Evolutionary conservation across 2,797 vertebrate species (phyloP), one percentile per base, ranked within the genome.

Genomic region (Dendrocincla tyrannina): DNA sequence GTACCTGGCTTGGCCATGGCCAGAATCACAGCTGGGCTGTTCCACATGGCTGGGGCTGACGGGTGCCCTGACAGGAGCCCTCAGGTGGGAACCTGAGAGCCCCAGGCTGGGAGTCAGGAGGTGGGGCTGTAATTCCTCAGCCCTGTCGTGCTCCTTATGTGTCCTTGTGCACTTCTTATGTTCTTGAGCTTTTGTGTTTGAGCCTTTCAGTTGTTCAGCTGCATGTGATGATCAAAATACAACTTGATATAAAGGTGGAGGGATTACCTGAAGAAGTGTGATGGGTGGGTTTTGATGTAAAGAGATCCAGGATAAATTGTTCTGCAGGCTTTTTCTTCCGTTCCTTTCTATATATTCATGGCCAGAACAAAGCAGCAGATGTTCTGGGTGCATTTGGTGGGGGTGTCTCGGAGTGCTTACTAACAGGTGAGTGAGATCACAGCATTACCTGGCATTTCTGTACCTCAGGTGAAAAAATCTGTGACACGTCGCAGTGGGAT

Each of bases 101-200:
- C 32, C 24, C 17, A 18, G 17, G 7, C 22, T 68, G 59, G 77
- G 88, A 69, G 17, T 1, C 2, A 0, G 25, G 63, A 77, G 33
- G 23, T 8, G 23, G 39, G 46, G 49, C 39, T 78, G 35, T 5
- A 33, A 46, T 17, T 67, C 28, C 67, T 78, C 63, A 39, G 16
- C 58, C 37, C 35, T 75, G 37, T 22, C 6, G 0, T 0, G 5
- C 30, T 76, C n/a, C 32, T 69, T 20, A 8, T 0, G 0, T 17
- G 37, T 69, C 33, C 52, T 64, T 0, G 0, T 25, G 37, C 30
- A 16, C 58, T 60, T 52, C 1, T 0, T 11, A 2, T 2, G 20
- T 46, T 76, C 30, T 46, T 33, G 37, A 75, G 60, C 25, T 80
- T 47, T 47, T 60, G 50, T 74, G 22, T 55, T 85, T 53, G 50